Percentiles rank a stretch among this genome's conserved stretches.
These are phyloP conservation scores for Lethrus apterus DNA, from an alignment of 1,140 invertebrate genomes.

Conservation along the genomic window DNA sequence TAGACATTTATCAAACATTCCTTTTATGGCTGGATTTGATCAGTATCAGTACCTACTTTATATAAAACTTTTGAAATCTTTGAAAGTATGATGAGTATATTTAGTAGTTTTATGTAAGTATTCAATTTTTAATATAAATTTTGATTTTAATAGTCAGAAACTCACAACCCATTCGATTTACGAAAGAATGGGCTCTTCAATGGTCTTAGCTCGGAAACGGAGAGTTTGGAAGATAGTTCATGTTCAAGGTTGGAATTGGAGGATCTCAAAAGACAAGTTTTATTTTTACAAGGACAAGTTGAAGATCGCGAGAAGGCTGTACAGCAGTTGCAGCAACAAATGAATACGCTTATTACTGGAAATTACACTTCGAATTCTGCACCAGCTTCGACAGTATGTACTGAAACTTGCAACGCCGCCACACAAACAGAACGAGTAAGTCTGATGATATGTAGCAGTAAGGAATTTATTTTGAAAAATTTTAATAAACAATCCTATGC, in stretches of 20 bases:
- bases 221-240: constrained; percentile 30
- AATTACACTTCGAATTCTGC: constrained; percentile 34
- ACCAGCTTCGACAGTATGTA: constrained; percentile 33
- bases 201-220: constrained; percentile 46
- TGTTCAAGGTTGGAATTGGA: constrained; percentile 55
- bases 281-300: constrained; percentile 68
- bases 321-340: constrained; percentile 56
- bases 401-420: constrained; percentile 52
- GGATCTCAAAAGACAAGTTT: constrained; percentile 70
- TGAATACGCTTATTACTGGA: constrained; percentile 43
- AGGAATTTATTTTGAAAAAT: not conserved
- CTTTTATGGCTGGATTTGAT: too few relatives aligned
- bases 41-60: too few relatives aligned
- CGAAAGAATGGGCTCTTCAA: constrained; percentile 69
- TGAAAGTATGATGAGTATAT: too few relatives aligned
- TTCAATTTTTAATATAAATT: too few relatives aligned
- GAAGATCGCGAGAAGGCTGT: constrained; percentile 66
- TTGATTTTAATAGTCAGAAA: constrained; percentile 61
- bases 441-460: not conserved
- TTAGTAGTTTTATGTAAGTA: too few relatives aligned
- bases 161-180: constrained; percentile 79
- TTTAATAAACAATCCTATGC: not conserved
- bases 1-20: too few relatives aligned
- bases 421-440: constrained; percentile 67
- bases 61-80: too few relatives aligned